Conservation (phyloP, 2,797 vertebrate species). For the Aotus griseimembra region DNA sequence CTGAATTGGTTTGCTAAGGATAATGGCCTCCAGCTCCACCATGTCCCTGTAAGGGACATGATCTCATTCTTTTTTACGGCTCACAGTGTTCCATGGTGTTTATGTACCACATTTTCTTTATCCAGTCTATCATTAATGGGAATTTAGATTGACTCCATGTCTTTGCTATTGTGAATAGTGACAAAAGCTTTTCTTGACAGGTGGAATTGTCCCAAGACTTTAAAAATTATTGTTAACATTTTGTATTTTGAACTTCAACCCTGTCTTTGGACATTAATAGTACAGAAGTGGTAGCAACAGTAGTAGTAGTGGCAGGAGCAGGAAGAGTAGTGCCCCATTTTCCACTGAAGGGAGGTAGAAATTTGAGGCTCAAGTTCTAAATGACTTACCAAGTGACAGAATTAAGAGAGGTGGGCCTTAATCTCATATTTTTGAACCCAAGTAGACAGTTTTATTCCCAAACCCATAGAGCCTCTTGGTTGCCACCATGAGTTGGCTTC, state of each 20-base stretch:
- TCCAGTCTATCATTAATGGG: neutral
- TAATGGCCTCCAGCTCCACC: neutral
- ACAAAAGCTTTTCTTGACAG: neutral
- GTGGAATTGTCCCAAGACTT: neutral
- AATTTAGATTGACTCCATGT: neutral
- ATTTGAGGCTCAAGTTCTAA: constrained; percentile 17
- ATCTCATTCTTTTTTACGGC: neutral
- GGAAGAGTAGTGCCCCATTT: neutral
- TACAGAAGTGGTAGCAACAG: neutral
- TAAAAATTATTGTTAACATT: neutral
- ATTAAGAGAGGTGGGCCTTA: neutral
- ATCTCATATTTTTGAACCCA: neutral
- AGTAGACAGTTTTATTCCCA: neutral
- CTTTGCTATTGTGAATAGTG: neutral
- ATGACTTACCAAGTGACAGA: neutral
- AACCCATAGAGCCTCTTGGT: neutral
- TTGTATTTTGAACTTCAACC: neutral
- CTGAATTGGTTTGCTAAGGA: neutral
- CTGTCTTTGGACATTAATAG: neutral
- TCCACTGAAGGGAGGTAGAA: neutral
- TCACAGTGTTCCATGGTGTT: neutral
- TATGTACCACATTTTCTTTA: neutral
- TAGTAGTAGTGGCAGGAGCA: neutral
- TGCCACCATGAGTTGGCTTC: neutral
- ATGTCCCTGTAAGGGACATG: neutral